Conservation (phyloP, 2,797 vertebrate species). For the Mus minutoides region DNA sequence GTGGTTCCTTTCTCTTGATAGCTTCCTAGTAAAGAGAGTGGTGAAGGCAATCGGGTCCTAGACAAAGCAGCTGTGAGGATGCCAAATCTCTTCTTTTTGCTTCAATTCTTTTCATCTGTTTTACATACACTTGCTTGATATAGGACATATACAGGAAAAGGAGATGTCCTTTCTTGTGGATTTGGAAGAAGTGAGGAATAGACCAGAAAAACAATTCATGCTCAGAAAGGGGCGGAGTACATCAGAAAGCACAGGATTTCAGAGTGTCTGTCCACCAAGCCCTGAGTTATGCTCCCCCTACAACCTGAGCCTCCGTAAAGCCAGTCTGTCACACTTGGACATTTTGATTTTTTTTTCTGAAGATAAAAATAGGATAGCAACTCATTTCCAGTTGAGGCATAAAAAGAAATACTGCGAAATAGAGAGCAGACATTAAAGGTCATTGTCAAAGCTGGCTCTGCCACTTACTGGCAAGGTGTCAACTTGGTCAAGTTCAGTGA, state of each 20-base stretch:
- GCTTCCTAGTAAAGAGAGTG: neutral
- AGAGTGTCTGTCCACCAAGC: neutral
- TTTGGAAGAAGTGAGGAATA: neutral
- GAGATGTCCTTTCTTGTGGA: neutral
- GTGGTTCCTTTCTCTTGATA: neutral
- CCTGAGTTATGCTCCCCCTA: neutral
- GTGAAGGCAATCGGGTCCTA: neutral
- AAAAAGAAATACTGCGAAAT: conserved; percentile 59
- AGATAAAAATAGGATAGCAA: conserved; percentile 58
- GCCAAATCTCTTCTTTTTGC: neutral
- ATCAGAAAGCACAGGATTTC: neutral
- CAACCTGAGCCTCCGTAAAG: neutral
- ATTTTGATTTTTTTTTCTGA: conserved; percentile 30
- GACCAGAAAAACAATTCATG: neutral
- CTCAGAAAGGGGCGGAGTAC: fast-evolving
- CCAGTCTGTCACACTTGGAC: neutral
- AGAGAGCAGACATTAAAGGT: conserved; percentile 60
- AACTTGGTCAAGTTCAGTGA: conserved; percentile 21
- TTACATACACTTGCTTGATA: neutral
- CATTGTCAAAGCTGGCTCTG: conserved; percentile 9
- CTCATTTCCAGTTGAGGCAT: conserved; percentile 61
- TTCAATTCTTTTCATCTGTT: neutral
- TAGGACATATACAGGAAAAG: neutral
- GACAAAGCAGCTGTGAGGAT: neutral
- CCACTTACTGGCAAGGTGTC: neutral